Conservation (phyloP, 2,888 invertebrate species). For the Rhagophthalmus giganteus region DNA sequence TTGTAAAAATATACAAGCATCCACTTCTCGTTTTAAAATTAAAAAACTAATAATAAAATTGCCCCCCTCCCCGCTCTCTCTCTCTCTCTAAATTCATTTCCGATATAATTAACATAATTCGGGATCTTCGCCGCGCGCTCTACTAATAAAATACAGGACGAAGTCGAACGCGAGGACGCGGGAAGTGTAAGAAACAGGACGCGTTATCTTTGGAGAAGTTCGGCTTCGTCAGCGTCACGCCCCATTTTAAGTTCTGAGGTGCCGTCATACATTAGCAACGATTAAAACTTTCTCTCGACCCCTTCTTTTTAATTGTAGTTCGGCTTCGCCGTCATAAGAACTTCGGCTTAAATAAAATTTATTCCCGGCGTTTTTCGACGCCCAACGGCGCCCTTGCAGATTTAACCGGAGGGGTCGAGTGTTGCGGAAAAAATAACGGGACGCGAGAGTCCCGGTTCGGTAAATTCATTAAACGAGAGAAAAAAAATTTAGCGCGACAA, state of each 20-base stretch:
- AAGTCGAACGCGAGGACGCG: conserved; percentile 5
- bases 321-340: conserved; percentile 17
- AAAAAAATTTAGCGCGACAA: too few relatives aligned
- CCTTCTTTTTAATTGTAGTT: conserved; percentile 18
- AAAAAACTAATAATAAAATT: too few relatives aligned
- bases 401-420: too few relatives aligned
- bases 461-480: too few relatives aligned
- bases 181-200: conserved; percentile 18
- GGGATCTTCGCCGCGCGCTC: conserved; percentile 2
- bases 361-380: conserved; percentile 11
- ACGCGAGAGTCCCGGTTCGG: too few relatives aligned
- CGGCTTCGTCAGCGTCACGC: conserved; percentile 15
- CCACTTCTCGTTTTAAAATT: too few relatives aligned
- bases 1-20: too few relatives aligned
- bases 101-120: conserved; percentile 9
- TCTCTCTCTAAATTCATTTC: too few relatives aligned
- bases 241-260: conserved; percentile 25
- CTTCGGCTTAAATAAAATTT: conserved; percentile 17
- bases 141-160: conserved; percentile 15
- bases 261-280: conserved; percentile 24
- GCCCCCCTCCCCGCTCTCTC: too few relatives aligned
- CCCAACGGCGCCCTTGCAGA: too few relatives aligned
- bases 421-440: too few relatives aligned
- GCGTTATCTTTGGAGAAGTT: conserved; percentile 12
- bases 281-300: conserved; percentile 21